Percentiles rank a stretch among this genome's conserved stretches.
phyloP scores from a whole-genome alignment of 30 jellyfish, hydroid and myxozoan species.

The Aurelia aurita region DNA sequence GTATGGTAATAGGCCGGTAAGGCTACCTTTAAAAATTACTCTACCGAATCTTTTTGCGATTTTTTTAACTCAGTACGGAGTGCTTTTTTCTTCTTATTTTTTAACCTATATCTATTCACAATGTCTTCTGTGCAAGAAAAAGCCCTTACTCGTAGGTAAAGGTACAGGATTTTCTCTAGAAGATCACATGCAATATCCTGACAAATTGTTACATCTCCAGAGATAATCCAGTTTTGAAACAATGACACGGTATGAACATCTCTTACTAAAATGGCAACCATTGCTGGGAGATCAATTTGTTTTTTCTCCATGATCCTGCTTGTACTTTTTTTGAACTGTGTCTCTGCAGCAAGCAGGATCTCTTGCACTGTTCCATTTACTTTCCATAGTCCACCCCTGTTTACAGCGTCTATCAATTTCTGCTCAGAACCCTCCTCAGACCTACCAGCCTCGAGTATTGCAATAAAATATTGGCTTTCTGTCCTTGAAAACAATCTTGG shows the following conservation, averaged over 20 bases:
- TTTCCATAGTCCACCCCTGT: constrained; percentile 37
- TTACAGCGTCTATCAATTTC: not conserved
- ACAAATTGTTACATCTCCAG: constrained; percentile 3
- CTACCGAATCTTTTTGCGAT: not conserved
- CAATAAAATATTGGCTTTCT: constrained; percentile 12
- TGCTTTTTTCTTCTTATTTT: not conserved
- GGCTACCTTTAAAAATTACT: not conserved
- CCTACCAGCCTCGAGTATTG: constrained; percentile 49
- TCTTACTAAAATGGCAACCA: not conserved
- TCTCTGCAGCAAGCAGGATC: constrained; percentile 14
- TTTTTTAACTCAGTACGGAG: not conserved
- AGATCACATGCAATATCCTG: constrained; percentile 18
- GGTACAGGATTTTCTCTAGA: constrained; percentile 18
- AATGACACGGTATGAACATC: not conserved
- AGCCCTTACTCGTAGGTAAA: constrained; percentile 18
- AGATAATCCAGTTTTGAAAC: constrained; percentile 18
- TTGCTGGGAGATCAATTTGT: too few relatives aligned
- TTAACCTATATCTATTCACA: constrained; percentile 14
- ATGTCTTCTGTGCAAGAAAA: constrained; percentile 33
- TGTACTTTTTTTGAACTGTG: constrained; percentile 1
- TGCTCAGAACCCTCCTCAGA: constrained; percentile 11
- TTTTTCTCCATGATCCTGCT: constrained; percentile 2
- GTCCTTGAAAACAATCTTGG: not conserved
- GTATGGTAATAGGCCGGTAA: not conserved
- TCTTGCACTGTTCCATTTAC: not conserved